These are phyloP conservation scores for Takifugu rubripes DNA, from an alignment of 2,797 vertebrate species.

Conservation along the genomic window DNA sequence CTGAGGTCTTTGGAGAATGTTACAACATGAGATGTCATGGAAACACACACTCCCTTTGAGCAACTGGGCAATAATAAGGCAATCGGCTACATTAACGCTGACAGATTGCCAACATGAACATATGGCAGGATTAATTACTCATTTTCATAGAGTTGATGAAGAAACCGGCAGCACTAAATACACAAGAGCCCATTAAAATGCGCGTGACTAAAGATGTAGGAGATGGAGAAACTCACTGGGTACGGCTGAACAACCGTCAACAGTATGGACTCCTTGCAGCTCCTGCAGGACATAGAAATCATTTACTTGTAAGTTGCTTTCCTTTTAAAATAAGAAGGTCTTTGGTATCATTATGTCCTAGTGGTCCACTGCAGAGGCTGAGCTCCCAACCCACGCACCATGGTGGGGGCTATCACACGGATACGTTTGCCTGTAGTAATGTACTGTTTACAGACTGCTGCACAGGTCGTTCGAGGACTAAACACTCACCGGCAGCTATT, in stretches of 20 bases:
- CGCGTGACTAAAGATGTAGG: constrained; percentile 18
- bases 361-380: too few species aligned
- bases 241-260: constrained; percentile 96
- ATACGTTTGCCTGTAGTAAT: neutral
- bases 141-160: constrained; percentile 36
- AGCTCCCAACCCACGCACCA: too few species aligned
- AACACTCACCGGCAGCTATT: constrained; percentile 36
- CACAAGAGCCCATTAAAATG: constrained; percentile 13
- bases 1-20: constrained; percentile 37
- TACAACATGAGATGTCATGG: constrained; percentile 33
- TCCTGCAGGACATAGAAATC: constrained; percentile 72
- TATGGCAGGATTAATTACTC: constrained; percentile 52
- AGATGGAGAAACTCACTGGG: constrained; percentile 80
- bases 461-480: constrained; percentile 36
- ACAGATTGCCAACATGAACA: constrained; percentile 39
- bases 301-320: neutral
- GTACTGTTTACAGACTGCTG: neutral
- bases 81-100: constrained; percentile 25
- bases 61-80: constrained; percentile 24
- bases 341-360: too few species aligned
- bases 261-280: constrained; percentile 96
- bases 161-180: constrained; percentile 32
- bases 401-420: too few species aligned
- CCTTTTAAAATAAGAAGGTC: neutral
- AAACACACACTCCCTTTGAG: constrained; percentile 36